phyloP scores from a whole-genome alignment of 2,888 invertebrate species.

The Leptinotarsa rubiginosa region DNA sequence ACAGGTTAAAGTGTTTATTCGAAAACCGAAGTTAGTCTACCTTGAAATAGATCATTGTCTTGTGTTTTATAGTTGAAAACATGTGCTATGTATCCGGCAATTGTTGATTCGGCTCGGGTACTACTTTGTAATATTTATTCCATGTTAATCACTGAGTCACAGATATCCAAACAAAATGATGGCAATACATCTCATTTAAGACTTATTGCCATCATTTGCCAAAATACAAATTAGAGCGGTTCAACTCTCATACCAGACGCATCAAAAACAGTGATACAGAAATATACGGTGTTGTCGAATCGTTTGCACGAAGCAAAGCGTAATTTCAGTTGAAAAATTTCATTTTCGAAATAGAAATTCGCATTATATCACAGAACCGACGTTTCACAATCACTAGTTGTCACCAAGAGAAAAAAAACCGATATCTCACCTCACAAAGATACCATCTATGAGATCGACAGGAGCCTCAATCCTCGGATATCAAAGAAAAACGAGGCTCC shows the following conservation, averaged over 20 bases:
- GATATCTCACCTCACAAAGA: no score
- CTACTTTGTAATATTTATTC: neutral
- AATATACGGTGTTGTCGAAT: no score
- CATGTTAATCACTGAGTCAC: neutral
- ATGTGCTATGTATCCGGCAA: conserved; percentile 28
- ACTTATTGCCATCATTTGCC: neutral
- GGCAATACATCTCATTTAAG: neutral
- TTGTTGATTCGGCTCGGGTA: conserved; percentile 22
- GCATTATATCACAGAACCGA: no score
- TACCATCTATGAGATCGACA: no score
- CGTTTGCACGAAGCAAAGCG: no score
- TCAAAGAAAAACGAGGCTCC: no score
- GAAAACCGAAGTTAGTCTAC: conserved; percentile 35
- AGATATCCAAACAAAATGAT: neutral
- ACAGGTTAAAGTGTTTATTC: conserved; percentile 27
- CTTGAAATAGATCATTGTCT: conserved; percentile 46
- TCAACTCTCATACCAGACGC: neutral
- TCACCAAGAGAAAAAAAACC: no score
- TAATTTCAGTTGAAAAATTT: no score
- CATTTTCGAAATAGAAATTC: no score
- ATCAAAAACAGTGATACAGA: no score
- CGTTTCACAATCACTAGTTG: no score
- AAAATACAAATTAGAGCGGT: neutral
- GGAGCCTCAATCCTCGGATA: no score
- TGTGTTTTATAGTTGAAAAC: conserved; percentile 18